A percentile compares a stretch with the other conserved stretches of the same genome.
phyloP scores from a whole-genome alignment of 2,888 invertebrate genomes.

The Papilio demoleus region DNA sequence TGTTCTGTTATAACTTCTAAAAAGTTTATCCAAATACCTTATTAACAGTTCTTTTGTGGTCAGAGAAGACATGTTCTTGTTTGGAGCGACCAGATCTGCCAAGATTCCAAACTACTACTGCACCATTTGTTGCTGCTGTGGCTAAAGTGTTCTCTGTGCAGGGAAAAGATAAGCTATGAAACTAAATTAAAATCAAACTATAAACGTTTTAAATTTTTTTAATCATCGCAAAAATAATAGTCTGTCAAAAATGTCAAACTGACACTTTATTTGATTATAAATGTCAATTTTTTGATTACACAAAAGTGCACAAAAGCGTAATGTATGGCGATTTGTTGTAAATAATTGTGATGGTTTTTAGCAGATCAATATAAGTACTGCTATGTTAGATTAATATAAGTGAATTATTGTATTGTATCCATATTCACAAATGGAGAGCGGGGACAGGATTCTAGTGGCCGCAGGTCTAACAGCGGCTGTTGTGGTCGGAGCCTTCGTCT shows the following conservation, averaged over 20 bases:
- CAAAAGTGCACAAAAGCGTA: slow-evolving; percentile 25
- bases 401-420: slow-evolving; percentile 22
- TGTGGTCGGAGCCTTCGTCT: slow-evolving; percentile 91
- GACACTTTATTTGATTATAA: slow-evolving; percentile 23
- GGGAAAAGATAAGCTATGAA: too few species aligned
- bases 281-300: slow-evolving; percentile 31
- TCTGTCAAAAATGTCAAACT: slow-evolving; percentile 8
- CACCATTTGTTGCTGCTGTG: slow-evolving; percentile 98
- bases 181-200: too few species aligned
- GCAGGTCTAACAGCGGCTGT: slow-evolving; percentile 92
- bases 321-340: slow-evolving; percentile 8
- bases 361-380: slow-evolving; percentile 17
- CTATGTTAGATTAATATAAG: slow-evolving; percentile 31
- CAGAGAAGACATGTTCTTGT: slow-evolving; percentile 95
- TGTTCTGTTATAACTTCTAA: too few species aligned
- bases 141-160: slow-evolving; percentile 92
- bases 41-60: slow-evolving; percentile 97
- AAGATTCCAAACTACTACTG: slow-evolving; percentile 98
- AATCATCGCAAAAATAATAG: neutral
- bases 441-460: slow-evolving; percentile 90
- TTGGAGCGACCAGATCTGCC: slow-evolving; percentile 94
- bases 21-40: too few species aligned
- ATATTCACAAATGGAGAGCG: slow-evolving; percentile 84
- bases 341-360: slow-evolving; percentile 23
- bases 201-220: neutral